Evolutionary conservation across 2,797 vertebrate species (phyloP), one percentile per base, ranked within the genome.

Genomic region (Galago senegalensis): DNA sequence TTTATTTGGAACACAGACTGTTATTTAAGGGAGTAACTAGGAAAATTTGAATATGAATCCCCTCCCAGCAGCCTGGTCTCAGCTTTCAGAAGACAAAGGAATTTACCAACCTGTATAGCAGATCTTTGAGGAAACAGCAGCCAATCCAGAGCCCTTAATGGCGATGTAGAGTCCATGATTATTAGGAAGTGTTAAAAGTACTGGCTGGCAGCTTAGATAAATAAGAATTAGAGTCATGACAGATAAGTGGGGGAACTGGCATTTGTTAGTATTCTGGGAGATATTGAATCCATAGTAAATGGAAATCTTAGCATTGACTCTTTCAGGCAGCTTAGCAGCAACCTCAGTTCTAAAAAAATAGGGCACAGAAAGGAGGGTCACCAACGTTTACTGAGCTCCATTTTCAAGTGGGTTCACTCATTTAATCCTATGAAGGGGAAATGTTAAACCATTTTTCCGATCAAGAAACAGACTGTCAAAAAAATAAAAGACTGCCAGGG

Each of bases 161-260:
- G 65, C 63, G 40, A 89, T 34, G 27, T 18, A 31, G 27, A 96
- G 17, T 40, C 10, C 65, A 40, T 95, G 95, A 90, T 96, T 90
- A 94, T 69, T 95, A 95, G 43, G 17, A 93, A 73, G 61, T 90
- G 60, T 88, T 97, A 49, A 98, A 98, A 97, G 76, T 87, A 96
- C 34, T 86, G n/a, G 25, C 65, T 97, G 86, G 34, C 86, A 83
- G 70, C 93, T 97, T 97, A 93, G 53, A 93, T 96, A 97, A 98
- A 97, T 13, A 97, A 91, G 91, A 98, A 90, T 96, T 89, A 93
- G 91, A 94, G 82, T 17, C 79, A 60, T 73, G 86, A 85, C 73
- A 96, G 95, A 97, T 89, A 95, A 92, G 40, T 29, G 90, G 37
- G 79, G 18, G 63, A 46, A 31, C 1, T 92, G 87, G 43, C 95